phyloP scores from a whole-genome alignment of 2,888 invertebrate genomes.

The Antitype chi region DNA sequence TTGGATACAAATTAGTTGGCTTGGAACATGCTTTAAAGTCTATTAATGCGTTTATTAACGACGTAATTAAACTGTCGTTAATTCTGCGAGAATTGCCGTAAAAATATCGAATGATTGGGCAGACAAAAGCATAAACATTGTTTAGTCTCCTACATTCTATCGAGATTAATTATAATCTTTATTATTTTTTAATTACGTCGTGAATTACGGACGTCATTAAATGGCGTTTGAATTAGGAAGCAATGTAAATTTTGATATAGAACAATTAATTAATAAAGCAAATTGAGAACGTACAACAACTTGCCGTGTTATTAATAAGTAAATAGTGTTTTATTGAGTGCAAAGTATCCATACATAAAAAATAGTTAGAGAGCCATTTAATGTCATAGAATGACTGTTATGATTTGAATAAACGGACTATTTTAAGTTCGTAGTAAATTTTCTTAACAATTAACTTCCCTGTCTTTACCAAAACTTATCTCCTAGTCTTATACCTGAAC shows the following conservation, averaged over 20 bases:
- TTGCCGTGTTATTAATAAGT: too few species aligned
- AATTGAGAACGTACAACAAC: neutral
- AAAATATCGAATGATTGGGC: conserved; percentile 37
- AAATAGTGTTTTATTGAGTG: too few species aligned
- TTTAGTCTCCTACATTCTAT: conserved; percentile 1
- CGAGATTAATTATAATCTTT: conserved; percentile 3
- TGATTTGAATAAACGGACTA: too few species aligned
- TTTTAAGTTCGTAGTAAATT: too few species aligned
- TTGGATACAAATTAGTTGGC: conserved; percentile 35
- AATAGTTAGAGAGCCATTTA: too few species aligned
- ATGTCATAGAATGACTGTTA: neutral
- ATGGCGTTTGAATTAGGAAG: neutral
- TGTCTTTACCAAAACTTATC: too few species aligned
- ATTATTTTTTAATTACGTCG: neutral
- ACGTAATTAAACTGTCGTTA: conserved; percentile 67
- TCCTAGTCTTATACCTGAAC: too few species aligned
- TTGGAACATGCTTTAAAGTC: conserved; percentile 45
- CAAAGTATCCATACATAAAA: too few species aligned
- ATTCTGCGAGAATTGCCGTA: conserved; percentile 50
- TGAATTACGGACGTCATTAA: neutral
- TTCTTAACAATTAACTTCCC: too few species aligned
- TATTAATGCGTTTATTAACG: conserved; percentile 62
- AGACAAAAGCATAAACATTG: conserved; percentile 7
- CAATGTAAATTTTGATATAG: neutral
- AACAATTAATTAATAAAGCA: neutral